A percentile compares a stretch with the other conserved stretches of the same genome.
Conservation (phyloP, 2,113 vertebrate genomes). For the Mustelus asterias region DNA sequence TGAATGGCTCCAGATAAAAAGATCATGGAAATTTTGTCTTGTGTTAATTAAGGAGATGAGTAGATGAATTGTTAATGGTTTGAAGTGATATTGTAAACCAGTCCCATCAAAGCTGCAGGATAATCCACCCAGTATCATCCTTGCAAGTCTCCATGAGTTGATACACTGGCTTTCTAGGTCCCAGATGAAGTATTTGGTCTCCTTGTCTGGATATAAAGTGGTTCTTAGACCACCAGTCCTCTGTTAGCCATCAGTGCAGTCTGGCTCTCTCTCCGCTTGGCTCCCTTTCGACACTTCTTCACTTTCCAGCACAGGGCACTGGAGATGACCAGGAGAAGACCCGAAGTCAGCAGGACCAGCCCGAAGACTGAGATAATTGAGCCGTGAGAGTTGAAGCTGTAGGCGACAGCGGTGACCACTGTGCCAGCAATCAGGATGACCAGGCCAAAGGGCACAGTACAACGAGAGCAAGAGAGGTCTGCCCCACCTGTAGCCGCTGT, state of each 20-base stretch:
- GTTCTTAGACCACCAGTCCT: background rate
- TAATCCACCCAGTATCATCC: background rate
- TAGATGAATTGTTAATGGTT: background rate
- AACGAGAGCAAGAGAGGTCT: constrained; percentile 90
- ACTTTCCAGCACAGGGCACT: constrained; percentile 81
- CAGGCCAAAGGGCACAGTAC: constrained; percentile 84
- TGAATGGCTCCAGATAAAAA: background rate
- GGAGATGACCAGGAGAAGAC: constrained; percentile 72
- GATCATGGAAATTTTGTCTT: background rate
- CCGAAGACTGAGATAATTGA: constrained; percentile 89
- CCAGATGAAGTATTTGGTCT: background rate
- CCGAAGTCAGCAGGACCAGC: constrained; percentile 73
- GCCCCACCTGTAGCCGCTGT: constrained; percentile 81
- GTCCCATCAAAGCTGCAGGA: background rate
- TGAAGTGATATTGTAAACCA: background rate
- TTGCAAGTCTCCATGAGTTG: background rate
- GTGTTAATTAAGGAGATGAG: background rate
- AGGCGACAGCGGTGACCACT: constrained; percentile 83
- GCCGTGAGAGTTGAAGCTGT: constrained; percentile 94
- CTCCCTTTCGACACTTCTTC: constrained; percentile 74
- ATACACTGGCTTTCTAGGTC: background rate
- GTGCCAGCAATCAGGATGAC: constrained; percentile 85
- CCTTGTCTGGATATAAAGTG: too few species aligned
- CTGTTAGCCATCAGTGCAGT: constrained; percentile 69
- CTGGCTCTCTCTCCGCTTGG: constrained; percentile 85